phyloP scores from a whole-genome alignment of 2,113 vertebrate species.

The Anser cygnoides region DNA sequence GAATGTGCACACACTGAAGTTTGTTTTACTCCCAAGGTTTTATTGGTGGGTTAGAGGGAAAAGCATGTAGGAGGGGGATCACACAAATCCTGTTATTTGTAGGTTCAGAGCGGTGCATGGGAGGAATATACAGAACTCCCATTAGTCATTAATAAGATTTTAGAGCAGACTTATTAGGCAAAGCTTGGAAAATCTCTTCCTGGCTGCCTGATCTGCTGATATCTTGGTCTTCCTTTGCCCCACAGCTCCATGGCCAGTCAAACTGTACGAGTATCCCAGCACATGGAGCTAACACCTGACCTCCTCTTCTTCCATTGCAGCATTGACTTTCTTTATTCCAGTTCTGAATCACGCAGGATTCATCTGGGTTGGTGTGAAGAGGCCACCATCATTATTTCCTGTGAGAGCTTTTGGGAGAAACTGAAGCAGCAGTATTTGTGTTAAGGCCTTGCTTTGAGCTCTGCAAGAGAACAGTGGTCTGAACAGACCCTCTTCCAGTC shows the following conservation, averaged over 20 bases:
- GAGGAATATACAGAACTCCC: slow-evolving; percentile 25
- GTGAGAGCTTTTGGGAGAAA: neutral
- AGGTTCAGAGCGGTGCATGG: neutral
- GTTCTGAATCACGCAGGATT: neutral
- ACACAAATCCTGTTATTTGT: slow-evolving; percentile 63
- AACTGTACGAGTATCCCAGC: neutral
- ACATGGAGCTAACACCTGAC: neutral
- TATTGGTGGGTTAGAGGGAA: neutral
- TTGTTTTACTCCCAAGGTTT: slow-evolving; percentile 23
- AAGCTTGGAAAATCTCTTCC: slow-evolving; percentile 17
- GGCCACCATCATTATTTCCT: neutral
- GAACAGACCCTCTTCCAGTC: neutral
- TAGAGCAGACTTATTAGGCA: neutral
- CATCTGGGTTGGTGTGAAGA: neutral
- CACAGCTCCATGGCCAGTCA: neutral
- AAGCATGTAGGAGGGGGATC: neutral
- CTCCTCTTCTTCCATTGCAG: neutral
- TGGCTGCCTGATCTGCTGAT: neutral
- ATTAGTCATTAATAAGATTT: slow-evolving; percentile 26
- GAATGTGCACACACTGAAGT: neutral
- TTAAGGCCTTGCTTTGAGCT: neutral
- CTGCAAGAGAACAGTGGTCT: neutral
- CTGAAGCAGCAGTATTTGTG: neutral
- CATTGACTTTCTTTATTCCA: neutral
- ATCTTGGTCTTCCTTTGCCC: neutral